Evolutionary conservation across 2,113 vertebrate species (phyloP).

Genomic region (Ammodytes marinus): DNA sequence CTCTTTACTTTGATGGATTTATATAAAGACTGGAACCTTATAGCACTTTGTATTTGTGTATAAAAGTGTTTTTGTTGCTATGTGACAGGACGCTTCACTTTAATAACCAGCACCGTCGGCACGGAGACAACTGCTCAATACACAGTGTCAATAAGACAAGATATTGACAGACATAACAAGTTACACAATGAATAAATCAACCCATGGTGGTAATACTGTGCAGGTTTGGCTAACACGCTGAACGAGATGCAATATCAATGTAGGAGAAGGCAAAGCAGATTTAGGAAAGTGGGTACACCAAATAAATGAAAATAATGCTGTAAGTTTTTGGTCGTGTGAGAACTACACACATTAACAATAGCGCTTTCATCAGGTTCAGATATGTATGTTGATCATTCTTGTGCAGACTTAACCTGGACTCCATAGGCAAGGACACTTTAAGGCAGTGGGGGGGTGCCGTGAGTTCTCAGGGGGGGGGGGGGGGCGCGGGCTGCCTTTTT

Average conservation of each 20-base stretch:
- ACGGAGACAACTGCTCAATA: not conserved
- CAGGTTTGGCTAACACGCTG: not conserved
- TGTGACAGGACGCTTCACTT: not conserved
- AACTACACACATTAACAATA: not conserved
- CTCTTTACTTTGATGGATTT: not conserved
- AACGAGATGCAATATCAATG: not conserved
- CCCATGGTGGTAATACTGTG: no score
- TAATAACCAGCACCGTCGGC: no score
- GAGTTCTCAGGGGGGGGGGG: no score
- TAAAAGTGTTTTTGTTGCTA: not conserved
- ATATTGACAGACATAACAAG: not conserved
- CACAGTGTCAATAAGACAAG: not conserved
- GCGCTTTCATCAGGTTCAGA: not conserved
- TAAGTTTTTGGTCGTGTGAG: not conserved
- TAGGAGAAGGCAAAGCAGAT: not conserved
- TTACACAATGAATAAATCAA: not conserved
- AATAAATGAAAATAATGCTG: not conserved
- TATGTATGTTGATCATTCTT: slow-evolving; percentile 5
- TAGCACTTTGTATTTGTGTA: not conserved
- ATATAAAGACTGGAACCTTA: not conserved
- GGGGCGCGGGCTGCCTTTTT: no score
- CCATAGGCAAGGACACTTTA: not conserved
- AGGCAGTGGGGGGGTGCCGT: no score
- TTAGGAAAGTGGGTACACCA: not conserved
- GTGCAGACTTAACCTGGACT: slow-evolving; percentile 14